Evolutionary conservation across 2,113 vertebrate species (phyloP), one percentile per base, ranked within the genome.

Genomic region (Sinocyclocheilus anophthalmus): DNA sequence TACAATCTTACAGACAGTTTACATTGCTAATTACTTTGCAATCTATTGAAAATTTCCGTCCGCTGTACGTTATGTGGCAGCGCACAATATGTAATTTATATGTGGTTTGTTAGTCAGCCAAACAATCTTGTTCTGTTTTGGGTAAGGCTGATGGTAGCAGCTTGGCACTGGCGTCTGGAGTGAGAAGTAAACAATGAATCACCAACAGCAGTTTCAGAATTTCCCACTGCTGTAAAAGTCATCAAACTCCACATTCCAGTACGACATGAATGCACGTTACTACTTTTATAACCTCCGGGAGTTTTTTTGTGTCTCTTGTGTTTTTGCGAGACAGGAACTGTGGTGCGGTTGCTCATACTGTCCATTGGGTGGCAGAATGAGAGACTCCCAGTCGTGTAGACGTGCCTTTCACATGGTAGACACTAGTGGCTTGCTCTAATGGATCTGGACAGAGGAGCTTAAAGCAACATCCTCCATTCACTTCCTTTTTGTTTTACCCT

Each of bases 351-450:
- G 20, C 70, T 8, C 81, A 50, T 39, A 22, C 20, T 85, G 90
- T 92, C 94, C 94, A 95, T 93, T 63, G 83, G 95, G 92, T 94
- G 95, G 95, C 95, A 94, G 90, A 91, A 80, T 90, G 30, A 87
- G 89, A 90, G 92, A 91, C 89, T 88, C 76, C 1, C 12, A 5
- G 18, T 79, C 89, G 87, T 90, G 42, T 86, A 87, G 59, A 88
- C 84, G 33, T 85, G 65, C 59, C 18, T 80, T 10, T 85, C 73
- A 79, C 87, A 88, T 91, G 90, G 75, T 50, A 87, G 42, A 76
- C 79, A 69, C 72, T 69, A 50, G 61, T 57, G 45, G 63, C 77
- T 85, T 86, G 88, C 81, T 57, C 63, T 87, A 81, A 86, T 86
- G 80, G 59, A 33, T 76, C 77, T 87, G 76, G 85, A 84, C 69